A percentile compares a stretch with the other conserved stretches of the same genome.
Evolutionary conservation across 2,888 invertebrate genomes (phyloP).

Genomic region (Ephialtes manifestator): DNA sequence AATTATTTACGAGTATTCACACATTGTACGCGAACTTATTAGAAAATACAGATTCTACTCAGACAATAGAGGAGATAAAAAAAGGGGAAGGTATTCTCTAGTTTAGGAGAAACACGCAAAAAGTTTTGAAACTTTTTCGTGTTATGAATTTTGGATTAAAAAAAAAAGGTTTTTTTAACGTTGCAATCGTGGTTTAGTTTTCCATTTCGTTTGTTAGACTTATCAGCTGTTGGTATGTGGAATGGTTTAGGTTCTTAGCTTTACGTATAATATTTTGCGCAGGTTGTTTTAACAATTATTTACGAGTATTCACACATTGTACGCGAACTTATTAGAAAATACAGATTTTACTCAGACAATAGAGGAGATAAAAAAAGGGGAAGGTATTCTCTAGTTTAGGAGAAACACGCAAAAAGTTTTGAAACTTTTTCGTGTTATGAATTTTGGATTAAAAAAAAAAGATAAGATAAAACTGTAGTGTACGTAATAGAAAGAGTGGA

Average conservation of each 20-base stretch:
- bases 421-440: constrained; percentile 48
- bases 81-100: not conserved
- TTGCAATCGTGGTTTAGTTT: too few relatives aligned
- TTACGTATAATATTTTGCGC: too few relatives aligned
- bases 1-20: not conserved
- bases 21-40: not conserved
- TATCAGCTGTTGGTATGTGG: too few relatives aligned
- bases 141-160: constrained; percentile 47
- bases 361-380: not conserved
- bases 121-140: constrained; percentile 41
- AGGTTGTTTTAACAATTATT: constrained; percentile 17
- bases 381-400: not conserved
- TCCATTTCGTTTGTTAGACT: too few relatives aligned
- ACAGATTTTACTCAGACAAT: not conserved
- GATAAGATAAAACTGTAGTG: not conserved
- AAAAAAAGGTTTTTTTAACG: too few relatives aligned
- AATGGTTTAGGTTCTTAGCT: too few relatives aligned
- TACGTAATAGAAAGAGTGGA: not conserved
- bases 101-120: not conserved
- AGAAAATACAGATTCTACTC: not conserved
- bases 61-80: not conserved
- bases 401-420: constrained; percentile 3
- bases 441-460: constrained; percentile 48
- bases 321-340: not conserved
- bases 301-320: not conserved